Conservation (phyloP, 1,140 invertebrate species). For the Lepidostoma basale region DNA sequence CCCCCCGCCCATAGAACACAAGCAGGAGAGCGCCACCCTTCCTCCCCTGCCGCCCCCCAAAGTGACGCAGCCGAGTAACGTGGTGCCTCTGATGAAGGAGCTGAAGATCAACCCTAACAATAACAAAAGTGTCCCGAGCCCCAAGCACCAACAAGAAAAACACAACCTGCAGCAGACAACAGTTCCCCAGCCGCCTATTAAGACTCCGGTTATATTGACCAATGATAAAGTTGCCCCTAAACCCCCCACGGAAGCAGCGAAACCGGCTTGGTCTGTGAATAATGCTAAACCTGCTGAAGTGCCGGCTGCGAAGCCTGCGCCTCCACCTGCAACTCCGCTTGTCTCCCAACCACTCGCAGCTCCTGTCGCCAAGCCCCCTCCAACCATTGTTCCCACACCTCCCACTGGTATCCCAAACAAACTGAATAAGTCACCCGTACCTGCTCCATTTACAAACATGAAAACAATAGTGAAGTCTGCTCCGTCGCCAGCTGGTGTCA, state of each 20-base stretch:
- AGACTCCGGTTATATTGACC: slow-evolving; percentile 42
- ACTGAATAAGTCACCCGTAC: slow-evolving; percentile 47
- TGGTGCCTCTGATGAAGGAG: slow-evolving; percentile 57
- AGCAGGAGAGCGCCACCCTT: slow-evolving; percentile 51
- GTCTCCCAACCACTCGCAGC: slow-evolving; percentile 47
- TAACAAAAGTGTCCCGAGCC: too few species aligned
- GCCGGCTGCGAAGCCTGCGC: neutral
- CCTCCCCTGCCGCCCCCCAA: slow-evolving; percentile 15
- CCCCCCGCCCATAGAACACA: slow-evolving; percentile 46
- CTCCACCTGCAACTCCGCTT: slow-evolving; percentile 2
- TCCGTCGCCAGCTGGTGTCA: slow-evolving; percentile 52
- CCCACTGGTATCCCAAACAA: slow-evolving; percentile 1
- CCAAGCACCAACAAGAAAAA: slow-evolving; percentile 47
- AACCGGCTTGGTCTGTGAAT: slow-evolving; percentile 52
- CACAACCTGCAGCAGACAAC: neutral
- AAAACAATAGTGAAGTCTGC: slow-evolving; percentile 36
- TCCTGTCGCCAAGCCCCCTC: slow-evolving; percentile 50
- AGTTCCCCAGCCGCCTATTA: slow-evolving; percentile 36
- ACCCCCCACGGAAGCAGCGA: slow-evolving; percentile 50
- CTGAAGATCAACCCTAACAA: slow-evolving; percentile 55
- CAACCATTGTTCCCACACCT: slow-evolving; percentile 33
- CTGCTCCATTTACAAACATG: slow-evolving; percentile 32
- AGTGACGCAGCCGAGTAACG: slow-evolving; percentile 35
- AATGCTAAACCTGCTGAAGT: slow-evolving; percentile 48
- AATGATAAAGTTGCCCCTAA: slow-evolving; percentile 52